Base-by-base conservation (phyloP, 2,888 invertebrate species). In the Drosophila meridionalis region DNA sequence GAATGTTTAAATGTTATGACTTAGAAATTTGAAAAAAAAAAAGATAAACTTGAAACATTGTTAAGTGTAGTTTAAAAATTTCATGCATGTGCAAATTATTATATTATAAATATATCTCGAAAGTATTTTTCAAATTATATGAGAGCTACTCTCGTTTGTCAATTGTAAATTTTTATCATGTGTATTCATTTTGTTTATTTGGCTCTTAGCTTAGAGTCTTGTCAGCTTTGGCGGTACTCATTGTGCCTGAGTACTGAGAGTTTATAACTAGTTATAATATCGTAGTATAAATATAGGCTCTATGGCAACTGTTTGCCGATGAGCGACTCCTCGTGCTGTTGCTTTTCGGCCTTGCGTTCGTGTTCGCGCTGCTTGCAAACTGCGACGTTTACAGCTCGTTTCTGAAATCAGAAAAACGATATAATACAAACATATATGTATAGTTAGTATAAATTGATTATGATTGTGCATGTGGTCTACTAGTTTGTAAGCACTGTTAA, bases 251-350 rank as follows among this genome's bases (percentile, higher is more conserved):
- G 3, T 47, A 55, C 12, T 28, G 38, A 34, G 40, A 28, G 9
- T 32, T 32, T 58, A 38, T 50, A 56, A 34, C 38, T 69, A 63
- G n/a, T 32, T 55, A 45, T 58, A 20, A 58, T 20, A 20, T 20
- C 20, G 20, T 20, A 20, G 20, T 20, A 20, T 20, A 20, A 7
- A 14, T n/a, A 34, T 45, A 5, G 34, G 14, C 7, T 3, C 71
- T 71, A 66, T 36, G 45, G 56, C 43, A 48, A 71, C 57, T 83
- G 83, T 72, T 83, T 90, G 30, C 86, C 93, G 72, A 93, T 93
- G 47, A 93, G 86, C 47, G 93, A 89, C 80, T 93, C 92, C 80
- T 93, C 93, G 40, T 92, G 92, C 67, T 91, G 92, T 73, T 92
- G 92, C 71, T 90, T 92, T 73, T 93, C 92, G 52, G 92, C 71